Percentiles rank a stretch among this genome's conserved stretches.
Conservation (phyloP, 2,797 vertebrate species). For the Pyrocephalus nanus region DNA sequence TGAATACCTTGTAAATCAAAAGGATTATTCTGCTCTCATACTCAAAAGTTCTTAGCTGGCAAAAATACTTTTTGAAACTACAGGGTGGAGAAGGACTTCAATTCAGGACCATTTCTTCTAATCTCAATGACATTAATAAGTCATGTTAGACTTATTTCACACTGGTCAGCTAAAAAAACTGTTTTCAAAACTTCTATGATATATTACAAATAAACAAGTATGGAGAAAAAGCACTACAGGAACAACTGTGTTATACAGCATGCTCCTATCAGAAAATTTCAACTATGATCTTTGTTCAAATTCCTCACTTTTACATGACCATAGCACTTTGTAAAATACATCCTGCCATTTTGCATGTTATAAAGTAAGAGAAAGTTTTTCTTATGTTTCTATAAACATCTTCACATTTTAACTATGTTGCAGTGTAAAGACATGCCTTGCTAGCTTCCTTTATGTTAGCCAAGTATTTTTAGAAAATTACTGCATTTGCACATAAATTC, state of each 20-base stretch:
- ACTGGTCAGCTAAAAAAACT: background rate
- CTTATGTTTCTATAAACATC: background rate
- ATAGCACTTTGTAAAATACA: background rate
- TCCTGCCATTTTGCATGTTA: background rate
- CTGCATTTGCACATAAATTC: background rate
- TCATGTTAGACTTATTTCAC: background rate
- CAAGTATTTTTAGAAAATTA: background rate
- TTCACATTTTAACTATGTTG: background rate
- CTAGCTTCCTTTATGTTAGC: background rate
- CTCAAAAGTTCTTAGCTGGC: background rate
- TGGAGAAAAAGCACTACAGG: background rate
- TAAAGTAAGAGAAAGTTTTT: background rate
- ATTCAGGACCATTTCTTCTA: background rate
- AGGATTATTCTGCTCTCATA: background rate
- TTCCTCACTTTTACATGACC: background rate
- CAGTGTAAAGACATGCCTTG: background rate
- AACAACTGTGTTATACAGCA: background rate
- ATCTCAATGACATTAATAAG: background rate
- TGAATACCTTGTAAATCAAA: slow-evolving; percentile 15
- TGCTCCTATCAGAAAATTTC: background rate
- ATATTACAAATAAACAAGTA: background rate
- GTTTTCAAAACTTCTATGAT: background rate
- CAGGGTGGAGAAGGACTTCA: background rate
- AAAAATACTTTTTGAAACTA: background rate
- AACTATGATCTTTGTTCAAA: background rate